These are phyloP conservation scores for Pavo muticus DNA, from an alignment of 2,113 vertebrate genomes.

Conservation along the genomic window DNA sequence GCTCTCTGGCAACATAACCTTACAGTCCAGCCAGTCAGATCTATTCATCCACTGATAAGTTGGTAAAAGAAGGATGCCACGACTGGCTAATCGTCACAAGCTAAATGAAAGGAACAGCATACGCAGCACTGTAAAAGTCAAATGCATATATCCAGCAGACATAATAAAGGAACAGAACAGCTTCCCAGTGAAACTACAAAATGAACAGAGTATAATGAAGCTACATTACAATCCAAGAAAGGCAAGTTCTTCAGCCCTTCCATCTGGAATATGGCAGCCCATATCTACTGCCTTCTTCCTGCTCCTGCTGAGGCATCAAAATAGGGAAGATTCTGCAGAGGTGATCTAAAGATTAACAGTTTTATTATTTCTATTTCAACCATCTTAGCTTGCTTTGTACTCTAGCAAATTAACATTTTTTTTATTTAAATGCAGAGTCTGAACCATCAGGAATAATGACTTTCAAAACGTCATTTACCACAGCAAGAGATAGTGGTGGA, in stretches of 20 bases:
- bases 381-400: background rate
- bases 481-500: background rate
- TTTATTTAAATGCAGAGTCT: background rate
- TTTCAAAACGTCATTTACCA: background rate
- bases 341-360: background rate
- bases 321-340: background rate
- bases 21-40: background rate
- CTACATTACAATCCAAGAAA: slow-evolving; percentile 15
- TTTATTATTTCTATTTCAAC: background rate
- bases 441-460: background rate
- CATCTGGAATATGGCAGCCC: background rate
- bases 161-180: background rate
- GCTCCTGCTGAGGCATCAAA: background rate
- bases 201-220: slow-evolving; percentile 27
- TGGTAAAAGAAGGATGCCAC: background rate
- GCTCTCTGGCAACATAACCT: background rate
- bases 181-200: background rate
- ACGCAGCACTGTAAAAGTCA: background rate
- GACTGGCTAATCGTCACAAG: background rate
- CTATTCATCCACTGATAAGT: background rate
- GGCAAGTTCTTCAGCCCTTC: background rate
- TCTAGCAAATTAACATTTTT: background rate
- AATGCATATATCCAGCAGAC: background rate
- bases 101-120: background rate
- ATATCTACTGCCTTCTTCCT: background rate